These are phyloP conservation scores for Trematomus bernacchii DNA, from an alignment of 2,797 vertebrate genomes.

Conservation along the genomic window DNA sequence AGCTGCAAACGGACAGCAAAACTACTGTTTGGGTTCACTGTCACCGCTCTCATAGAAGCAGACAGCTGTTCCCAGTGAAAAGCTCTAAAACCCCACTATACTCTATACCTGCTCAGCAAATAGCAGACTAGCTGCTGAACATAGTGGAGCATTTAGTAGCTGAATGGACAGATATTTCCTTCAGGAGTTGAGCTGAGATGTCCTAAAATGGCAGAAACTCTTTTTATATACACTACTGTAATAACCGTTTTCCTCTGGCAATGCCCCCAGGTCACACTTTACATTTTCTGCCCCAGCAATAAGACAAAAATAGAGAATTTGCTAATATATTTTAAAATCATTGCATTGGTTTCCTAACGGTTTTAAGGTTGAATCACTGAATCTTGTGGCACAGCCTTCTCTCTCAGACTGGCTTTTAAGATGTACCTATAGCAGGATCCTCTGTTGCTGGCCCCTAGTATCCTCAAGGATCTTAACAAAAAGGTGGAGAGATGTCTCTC, in stretches of 20 bases:
- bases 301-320: slow-evolving; percentile 1
- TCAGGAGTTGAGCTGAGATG: not conserved
- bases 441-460: not conserved
- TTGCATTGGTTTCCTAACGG: not conserved
- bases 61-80: not conserved
- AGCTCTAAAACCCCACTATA: not conserved
- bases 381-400: not conserved
- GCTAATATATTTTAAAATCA: not conserved
- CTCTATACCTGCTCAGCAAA: not conserved
- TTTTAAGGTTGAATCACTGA: not conserved
- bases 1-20: not conserved
- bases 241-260: not conserved
- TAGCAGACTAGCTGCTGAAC: not conserved
- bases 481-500: not conserved
- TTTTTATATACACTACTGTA: not conserved
- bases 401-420: not conserved
- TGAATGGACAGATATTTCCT: slow-evolving; percentile 1
- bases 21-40: not conserved
- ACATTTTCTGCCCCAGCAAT: not conserved
- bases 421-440: too few species aligned
- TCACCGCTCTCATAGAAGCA: not conserved
- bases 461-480: not conserved
- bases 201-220: not conserved
- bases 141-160: slow-evolving; percentile 15
- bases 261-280: not conserved